These are phyloP conservation scores for Phycodurus eques DNA, from an alignment of 2,113 vertebrate genomes.

Conservation along the genomic window DNA sequence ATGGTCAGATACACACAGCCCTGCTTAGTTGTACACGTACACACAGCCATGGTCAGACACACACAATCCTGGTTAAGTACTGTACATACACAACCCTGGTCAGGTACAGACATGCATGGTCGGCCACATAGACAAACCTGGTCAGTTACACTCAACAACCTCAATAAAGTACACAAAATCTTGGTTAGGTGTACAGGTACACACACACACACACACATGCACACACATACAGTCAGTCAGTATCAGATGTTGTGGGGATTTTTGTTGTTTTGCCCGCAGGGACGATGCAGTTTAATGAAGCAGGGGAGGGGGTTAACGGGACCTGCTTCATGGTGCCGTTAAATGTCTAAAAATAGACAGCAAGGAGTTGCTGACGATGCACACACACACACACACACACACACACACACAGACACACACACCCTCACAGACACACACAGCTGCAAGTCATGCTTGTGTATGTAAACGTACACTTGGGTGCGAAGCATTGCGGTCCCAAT, in stretches of 20 bases:
- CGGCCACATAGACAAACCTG: too few relatives aligned
- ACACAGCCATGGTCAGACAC: too few relatives aligned
- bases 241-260: slow-evolving; percentile 51
- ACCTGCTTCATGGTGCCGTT: slow-evolving; percentile 52
- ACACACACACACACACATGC: neutral
- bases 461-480: slow-evolving; percentile 1
- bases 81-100: too few relatives aligned
- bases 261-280: slow-evolving; percentile 34
- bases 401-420: slow-evolving; percentile 7
- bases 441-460: slow-evolving; percentile 34
- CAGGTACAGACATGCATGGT: too few relatives aligned
- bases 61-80: too few relatives aligned
- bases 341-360: slow-evolving; percentile 57
- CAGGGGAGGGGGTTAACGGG: slow-evolving; percentile 18
- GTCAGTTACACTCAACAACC: too few relatives aligned
- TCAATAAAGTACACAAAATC: too few relatives aligned
- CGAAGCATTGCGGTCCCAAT: neutral
- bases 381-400: slow-evolving; percentile 8
- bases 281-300: slow-evolving; percentile 52
- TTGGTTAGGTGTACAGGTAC: neutral
- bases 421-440: slow-evolving; percentile 24
- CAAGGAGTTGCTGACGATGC: slow-evolving; percentile 43
- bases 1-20: too few relatives aligned
- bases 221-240: slow-evolving; percentile 8
- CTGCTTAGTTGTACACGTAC: too few relatives aligned